These are phyloP conservation scores for Gymnarchus niloticus DNA, from an alignment of 2,113 vertebrate genomes.

Conservation along the genomic window DNA sequence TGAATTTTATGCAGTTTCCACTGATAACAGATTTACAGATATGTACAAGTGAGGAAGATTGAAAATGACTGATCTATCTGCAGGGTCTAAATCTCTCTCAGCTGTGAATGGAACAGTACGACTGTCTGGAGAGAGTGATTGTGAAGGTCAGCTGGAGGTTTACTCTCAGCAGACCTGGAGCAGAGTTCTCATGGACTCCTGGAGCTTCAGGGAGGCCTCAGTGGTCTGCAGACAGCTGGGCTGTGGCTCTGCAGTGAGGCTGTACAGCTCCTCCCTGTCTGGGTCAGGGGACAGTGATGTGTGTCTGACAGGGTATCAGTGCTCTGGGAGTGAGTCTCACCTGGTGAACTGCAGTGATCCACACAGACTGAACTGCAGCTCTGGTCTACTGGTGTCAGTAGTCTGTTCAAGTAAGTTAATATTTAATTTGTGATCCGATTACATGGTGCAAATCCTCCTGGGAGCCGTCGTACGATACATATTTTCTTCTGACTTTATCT, in stretches of 20 bases:
- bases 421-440: no score
- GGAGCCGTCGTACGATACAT: no score
- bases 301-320: no score
- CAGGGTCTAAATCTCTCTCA: constrained; percentile 4
- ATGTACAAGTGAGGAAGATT: no score
- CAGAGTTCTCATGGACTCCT: neutral
- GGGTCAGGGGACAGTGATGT: no score
- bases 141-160: constrained; percentile 32
- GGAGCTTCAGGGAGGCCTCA: neutral
- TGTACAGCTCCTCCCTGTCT: neutral
- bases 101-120: neutral
- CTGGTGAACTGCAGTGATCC: neutral
- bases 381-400: neutral
- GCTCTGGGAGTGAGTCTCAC: no score
- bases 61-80: neutral
- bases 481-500: neutral
- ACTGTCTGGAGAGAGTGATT: constrained; percentile 17
- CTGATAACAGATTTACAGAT: no score
- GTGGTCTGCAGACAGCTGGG: neutral
- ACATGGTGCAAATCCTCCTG: no score
- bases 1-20: no score
- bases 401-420: neutral
- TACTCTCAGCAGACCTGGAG: neutral
- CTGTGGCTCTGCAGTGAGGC: neutral
- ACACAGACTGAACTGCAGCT: neutral